Percentiles rank a stretch among this genome's conserved stretches.
Conservation (phyloP, 2,888 invertebrate genomes). For the Lissonota sp. region DNA sequence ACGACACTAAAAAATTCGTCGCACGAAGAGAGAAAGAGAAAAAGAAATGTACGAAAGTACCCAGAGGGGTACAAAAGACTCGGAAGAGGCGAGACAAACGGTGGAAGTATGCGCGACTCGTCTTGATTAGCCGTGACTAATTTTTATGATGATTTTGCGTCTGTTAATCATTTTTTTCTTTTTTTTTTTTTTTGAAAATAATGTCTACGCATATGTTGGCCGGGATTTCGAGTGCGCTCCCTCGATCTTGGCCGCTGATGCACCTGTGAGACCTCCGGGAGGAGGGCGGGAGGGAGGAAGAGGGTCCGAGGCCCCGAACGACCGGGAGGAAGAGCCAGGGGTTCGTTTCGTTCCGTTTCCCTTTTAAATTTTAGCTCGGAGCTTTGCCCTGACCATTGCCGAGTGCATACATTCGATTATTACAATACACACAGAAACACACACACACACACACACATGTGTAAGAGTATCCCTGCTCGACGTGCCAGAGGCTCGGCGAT, state of each 20-base stretch:
- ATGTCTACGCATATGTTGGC: constrained; percentile 20
- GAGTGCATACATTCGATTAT: background rate
- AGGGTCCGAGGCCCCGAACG: background rate
- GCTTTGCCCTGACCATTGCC: constrained; percentile 23
- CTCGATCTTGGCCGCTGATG: background rate
- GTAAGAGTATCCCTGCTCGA: background rate
- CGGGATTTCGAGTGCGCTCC: constrained; percentile 7
- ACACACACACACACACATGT: constrained; percentile 10
- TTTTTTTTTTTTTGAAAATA: constrained; percentile 33
- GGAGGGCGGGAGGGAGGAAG: constrained; percentile 1
- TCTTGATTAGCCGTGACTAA: constrained; percentile 56
- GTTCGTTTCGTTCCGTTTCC: constrained; percentile 41
- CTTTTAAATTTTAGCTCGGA: constrained; percentile 43
- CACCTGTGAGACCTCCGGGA: constrained; percentile 20
- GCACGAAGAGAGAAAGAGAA: background rate
- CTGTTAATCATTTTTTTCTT: constrained; percentile 52
- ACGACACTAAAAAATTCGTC: background rate
- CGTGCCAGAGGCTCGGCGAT: constrained; percentile 28
- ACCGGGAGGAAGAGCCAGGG: background rate
- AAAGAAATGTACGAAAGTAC: no score
- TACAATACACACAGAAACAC: constrained; percentile 21
- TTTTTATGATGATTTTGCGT: constrained; percentile 56
- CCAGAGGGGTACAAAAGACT: no score
- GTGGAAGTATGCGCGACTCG: constrained; percentile 54
- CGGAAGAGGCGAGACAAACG: constrained; percentile 28